Base-by-base conservation (phyloP, 2,113 vertebrate genomes). In the Pycnonotus jocosus region DNA sequence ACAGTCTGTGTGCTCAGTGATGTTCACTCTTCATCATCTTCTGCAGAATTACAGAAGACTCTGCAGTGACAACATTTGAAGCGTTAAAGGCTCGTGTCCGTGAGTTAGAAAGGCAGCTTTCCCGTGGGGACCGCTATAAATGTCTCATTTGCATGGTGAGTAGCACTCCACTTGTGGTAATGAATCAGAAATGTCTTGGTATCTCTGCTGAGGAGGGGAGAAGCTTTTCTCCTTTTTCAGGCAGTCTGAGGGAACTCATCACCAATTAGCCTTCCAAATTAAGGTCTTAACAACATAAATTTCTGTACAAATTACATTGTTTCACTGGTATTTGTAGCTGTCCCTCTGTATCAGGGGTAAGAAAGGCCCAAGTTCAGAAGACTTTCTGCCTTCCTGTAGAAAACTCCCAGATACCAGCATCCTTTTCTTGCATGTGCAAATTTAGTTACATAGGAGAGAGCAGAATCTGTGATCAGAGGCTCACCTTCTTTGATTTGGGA, bases 121-220 rank as follows among this genome's bases (percentile, higher is more conserved):
- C 99, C 95, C 98, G 99, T 97, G 99, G 99, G 94, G 99, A 99
- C 98, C 98, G 99, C 92, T 99, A 99, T 98, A 99, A 99, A 98
- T 99, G 99, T 98, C 99, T 99, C 98, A 99, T 99, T 98, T 99
- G 99, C 98, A 99, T 99, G 99, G 99, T 99, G 97, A 99, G 99
- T 97, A 89, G 93, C 92, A 84, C 89, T 96, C 85, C 95, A 91
- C 86, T 96, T 69, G 64, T 90, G 93, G 92, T 91, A 93, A 96
- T 96, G 96, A 96, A 97, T 97, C 92, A 96, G 93, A 96, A 95
- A 96, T 90, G 86, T 91, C 90, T 93, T 84, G 78, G 38, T 96
- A 47, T 64, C 94, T 93, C 83, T 88, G 68, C 81, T 0, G 16
- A 90, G 86, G 70, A 95, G 51, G 45, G 21, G 40, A 83, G 69